Evolutionary conservation across 2,797 vertebrate genomes (phyloP).

Genomic region (Sebastes aleutianus): DNA sequence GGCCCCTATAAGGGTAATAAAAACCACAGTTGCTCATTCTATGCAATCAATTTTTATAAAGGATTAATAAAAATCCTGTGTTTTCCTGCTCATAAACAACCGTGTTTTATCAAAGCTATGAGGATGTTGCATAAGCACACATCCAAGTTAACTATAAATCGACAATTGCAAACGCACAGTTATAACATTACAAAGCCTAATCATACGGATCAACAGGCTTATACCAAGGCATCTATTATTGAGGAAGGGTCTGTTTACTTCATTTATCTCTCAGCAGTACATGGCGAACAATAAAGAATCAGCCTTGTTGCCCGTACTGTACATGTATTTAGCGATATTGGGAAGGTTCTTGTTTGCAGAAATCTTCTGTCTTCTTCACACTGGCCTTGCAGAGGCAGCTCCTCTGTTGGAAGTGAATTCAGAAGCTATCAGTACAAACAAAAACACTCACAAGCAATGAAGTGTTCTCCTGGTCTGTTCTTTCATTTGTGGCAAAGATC

Average conservation of each 20-base stretch:
- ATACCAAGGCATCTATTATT: not conserved
- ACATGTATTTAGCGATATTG: no score
- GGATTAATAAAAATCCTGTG: slow-evolving; percentile 39
- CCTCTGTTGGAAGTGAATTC: not conserved
- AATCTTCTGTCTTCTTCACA: not conserved
- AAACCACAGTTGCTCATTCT: slow-evolving; percentile 40
- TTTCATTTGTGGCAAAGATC: not conserved
- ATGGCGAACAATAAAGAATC: not conserved
- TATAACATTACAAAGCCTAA: not conserved
- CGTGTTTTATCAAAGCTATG: slow-evolving; percentile 29
- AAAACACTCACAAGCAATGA: not conserved
- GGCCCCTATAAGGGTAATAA: slow-evolving; percentile 50
- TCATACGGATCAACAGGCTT: not conserved
- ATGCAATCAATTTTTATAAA: slow-evolving; percentile 52
- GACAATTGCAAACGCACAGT: not conserved
- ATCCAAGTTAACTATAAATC: not conserved
- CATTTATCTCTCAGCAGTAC: not conserved
- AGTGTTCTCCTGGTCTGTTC: not conserved
- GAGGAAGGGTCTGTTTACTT: not conserved
- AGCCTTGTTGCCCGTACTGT: not conserved
- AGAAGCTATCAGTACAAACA: not conserved
- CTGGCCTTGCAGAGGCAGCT: not conserved
- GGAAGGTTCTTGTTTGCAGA: not conserved
- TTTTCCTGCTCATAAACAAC: slow-evolving; percentile 49
- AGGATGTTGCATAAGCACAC: slow-evolving; percentile 6